Evolutionary conservation across 1,140 invertebrate species (phyloP).

Genomic region (Pachypsylla venusta): DNA sequence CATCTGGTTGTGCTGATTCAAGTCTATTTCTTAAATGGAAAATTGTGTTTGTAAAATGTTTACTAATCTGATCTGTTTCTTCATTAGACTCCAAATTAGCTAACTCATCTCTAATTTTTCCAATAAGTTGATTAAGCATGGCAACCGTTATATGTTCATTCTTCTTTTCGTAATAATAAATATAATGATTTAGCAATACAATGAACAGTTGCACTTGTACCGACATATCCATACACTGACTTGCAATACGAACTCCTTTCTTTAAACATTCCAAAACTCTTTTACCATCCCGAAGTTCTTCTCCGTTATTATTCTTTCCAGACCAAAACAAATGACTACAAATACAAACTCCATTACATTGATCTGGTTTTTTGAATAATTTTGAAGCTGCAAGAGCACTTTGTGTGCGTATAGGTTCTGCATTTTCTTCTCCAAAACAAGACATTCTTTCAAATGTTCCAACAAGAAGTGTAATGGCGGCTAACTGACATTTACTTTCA

Average conservation of each 20-base stretch:
- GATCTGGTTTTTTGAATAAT: conserved; percentile 93
- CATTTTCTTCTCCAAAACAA: conserved; percentile 90
- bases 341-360: conserved; percentile 76
- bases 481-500: conserved; percentile 91
- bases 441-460: conserved; percentile 89
- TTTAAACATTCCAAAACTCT: conserved; percentile 89
- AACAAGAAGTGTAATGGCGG: conserved; percentile 89
- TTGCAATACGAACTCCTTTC: conserved; percentile 85
- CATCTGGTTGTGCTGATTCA: conserved; percentile 35
- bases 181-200: conserved; percentile 85
- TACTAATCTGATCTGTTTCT: conserved; percentile 90
- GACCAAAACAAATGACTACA: conserved; percentile 97
- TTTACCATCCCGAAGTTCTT: conserved; percentile 74
- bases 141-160: conserved; percentile 62
- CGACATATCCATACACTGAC: conserved; percentile 93
- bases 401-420: conserved; percentile 88
- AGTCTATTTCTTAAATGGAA: conserved; percentile 49
- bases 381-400: conserved; percentile 89
- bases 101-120: conserved; percentile 81
- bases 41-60: conserved; percentile 80
- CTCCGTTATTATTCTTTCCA: conserved; percentile 54
- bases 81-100: conserved; percentile 84
- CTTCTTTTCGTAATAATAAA: conserved; percentile 87
- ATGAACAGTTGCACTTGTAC: conserved; percentile 93
- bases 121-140: conserved; percentile 72